Percentiles rank a stretch among this genome's conserved stretches.
Conservation (phyloP, 2,113 vertebrate species). For the Halichoerus grypus region DNA sequence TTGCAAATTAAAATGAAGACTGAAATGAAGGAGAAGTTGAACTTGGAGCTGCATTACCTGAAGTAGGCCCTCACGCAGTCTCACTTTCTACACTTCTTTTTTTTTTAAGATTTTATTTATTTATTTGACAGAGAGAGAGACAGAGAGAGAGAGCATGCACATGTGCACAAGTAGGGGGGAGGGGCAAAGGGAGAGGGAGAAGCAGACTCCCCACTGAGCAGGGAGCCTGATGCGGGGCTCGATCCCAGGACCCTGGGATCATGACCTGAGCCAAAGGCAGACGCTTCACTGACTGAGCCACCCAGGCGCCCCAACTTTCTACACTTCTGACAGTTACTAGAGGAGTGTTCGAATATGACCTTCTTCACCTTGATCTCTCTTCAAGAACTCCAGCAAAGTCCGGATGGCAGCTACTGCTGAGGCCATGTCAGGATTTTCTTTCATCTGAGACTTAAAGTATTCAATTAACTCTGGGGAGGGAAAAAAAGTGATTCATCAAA, state of each 20-base stretch:
- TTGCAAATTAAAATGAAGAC: neutral
- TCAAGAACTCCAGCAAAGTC: conserved; percentile 94
- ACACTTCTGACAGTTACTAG: neutral
- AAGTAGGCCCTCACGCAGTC: neutral
- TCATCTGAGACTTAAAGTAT: conserved; percentile 94
- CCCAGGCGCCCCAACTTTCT: neutral
- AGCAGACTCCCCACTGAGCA: too few relatives aligned
- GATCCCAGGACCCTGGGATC: too few relatives aligned
- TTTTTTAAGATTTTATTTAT: neutral
- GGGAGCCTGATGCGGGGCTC: too few relatives aligned
- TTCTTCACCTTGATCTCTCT: conserved; percentile 92
- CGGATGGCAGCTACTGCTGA: conserved; percentile 97
- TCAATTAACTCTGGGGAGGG: conserved; percentile 91
- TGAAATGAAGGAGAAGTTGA: neutral
- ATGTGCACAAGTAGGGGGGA: neutral
- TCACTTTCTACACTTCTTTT: neutral
- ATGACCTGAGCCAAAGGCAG: too few relatives aligned
- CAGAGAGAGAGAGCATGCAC: too few relatives aligned
- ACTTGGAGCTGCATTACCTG: neutral
- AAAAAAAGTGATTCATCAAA: neutral
- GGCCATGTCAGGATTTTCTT: conserved; percentile 92
- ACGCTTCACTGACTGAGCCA: too few relatives aligned
- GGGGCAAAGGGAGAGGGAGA: too few relatives aligned
- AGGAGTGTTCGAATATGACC: neutral
- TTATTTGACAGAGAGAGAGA: neutral